These are phyloP conservation scores for Belgica antarctica DNA, from an alignment of 2,888 invertebrate species.

Conservation along the genomic window DNA sequence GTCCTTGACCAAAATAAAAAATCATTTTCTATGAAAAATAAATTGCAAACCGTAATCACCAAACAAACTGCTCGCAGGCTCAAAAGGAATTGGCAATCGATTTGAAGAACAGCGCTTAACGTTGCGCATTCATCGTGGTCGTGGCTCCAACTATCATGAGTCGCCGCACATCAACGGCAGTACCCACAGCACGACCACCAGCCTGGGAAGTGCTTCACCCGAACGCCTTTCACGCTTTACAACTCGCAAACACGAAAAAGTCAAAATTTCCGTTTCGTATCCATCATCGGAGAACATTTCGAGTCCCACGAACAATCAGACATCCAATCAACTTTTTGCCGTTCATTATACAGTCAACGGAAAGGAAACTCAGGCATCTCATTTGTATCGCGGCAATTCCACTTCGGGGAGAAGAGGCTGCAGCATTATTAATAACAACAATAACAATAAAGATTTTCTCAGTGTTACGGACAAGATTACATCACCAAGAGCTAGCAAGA, in stretches of 20 bases:
- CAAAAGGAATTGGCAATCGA: slow-evolving; percentile 68
- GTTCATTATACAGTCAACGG: slow-evolving; percentile 70
- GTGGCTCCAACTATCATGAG: slow-evolving; percentile 64
- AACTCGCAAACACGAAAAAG: slow-evolving; percentile 70
- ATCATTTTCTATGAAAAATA: not conserved
- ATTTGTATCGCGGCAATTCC: slow-evolving; percentile 53
- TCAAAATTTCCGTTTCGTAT: slow-evolving; percentile 83
- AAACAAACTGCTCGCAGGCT: slow-evolving; percentile 53
- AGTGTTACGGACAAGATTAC: slow-evolving; percentile 53
- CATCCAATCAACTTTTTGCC: slow-evolving; percentile 59
- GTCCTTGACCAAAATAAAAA: not conserved
- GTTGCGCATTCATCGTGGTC: slow-evolving; percentile 83
- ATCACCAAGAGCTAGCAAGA: slow-evolving; percentile 56
- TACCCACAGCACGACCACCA: slow-evolving; percentile 68
- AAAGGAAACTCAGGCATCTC: slow-evolving; percentile 60
- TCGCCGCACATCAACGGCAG: slow-evolving; percentile 68
- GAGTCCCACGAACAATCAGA: slow-evolving; percentile 50
- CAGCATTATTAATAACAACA: not conserved
- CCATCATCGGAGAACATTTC: slow-evolving; percentile 73
- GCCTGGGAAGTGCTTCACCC: slow-evolving; percentile 65
- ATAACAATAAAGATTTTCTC: slow-evolving; percentile 46
- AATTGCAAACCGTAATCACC: too few species aligned
- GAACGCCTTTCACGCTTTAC: slow-evolving; percentile 62
- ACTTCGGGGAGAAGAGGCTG: slow-evolving; percentile 18
- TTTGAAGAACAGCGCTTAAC: slow-evolving; percentile 90